Evolutionary conservation across 2,797 vertebrate genomes (phyloP).

Genomic region (Ctenochaetus hawaiiensis): DNA sequence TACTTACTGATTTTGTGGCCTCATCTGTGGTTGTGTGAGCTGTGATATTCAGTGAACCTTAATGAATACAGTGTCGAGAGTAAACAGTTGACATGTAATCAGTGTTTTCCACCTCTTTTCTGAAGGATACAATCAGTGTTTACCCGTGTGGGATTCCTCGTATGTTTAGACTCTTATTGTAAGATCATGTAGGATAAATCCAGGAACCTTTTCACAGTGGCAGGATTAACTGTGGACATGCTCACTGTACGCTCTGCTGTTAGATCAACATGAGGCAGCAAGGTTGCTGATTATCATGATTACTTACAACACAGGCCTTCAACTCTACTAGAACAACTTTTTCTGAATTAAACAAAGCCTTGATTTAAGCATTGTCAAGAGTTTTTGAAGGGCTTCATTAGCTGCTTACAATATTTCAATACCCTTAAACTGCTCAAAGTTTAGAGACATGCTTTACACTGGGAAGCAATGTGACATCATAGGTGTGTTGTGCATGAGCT

Average conservation of each 20-base stretch:
- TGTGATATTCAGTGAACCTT: neutral
- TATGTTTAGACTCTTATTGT: constrained; percentile 36
- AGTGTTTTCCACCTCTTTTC: neutral
- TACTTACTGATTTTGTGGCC: neutral
- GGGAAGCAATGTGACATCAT: constrained; percentile 12
- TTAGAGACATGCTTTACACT: neutral
- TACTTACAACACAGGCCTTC: neutral
- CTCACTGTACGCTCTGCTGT: constrained; percentile 26
- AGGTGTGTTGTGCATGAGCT: constrained; percentile 30
- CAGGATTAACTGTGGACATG: constrained; percentile 45
- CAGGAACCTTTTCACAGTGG: constrained; percentile 37
- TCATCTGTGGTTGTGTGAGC: neutral
- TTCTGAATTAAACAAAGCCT: neutral
- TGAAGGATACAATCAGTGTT: constrained; percentile 23
- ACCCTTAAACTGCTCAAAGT: neutral
- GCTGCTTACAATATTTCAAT: neutral
- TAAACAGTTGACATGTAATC: constrained; percentile 18
- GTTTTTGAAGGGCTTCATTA: constrained; percentile 1
- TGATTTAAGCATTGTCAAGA: neutral
- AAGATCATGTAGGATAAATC: constrained; percentile 42
- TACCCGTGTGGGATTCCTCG: constrained; percentile 7
- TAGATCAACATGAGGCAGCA: constrained; percentile 31
- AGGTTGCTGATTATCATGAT: constrained; percentile 40
- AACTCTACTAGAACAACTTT: neutral
- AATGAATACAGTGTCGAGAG: neutral